Evolutionary conservation across 2,113 vertebrate species (phyloP).

Genomic region (Ellobius talpinus): DNA sequence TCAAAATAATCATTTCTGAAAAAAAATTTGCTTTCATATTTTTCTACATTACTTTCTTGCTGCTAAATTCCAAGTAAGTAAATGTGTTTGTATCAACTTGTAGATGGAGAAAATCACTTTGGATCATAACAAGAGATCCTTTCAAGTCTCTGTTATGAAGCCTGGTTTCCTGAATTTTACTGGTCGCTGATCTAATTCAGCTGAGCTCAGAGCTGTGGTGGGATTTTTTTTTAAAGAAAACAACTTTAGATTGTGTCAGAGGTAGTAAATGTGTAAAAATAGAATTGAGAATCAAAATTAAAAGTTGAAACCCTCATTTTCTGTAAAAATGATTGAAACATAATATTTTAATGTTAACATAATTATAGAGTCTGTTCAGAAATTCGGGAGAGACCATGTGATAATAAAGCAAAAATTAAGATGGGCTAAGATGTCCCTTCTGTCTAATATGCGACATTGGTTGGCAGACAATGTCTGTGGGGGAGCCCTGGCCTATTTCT

Average conservation of each 20-base stretch:
- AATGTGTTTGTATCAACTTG: slow-evolving; percentile 25
- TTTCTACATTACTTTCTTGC: slow-evolving; percentile 43
- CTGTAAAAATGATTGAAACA: neutral
- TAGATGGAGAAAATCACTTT: slow-evolving; percentile 34
- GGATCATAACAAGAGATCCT: slow-evolving; percentile 42
- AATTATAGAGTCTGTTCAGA: neutral
- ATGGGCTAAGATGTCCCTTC: neutral
- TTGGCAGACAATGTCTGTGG: neutral
- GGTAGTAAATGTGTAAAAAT: neutral
- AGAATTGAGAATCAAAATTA: neutral
- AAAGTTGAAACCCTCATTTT: neutral
- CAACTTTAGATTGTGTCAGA: neutral
- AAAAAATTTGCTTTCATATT: slow-evolving; percentile 61
- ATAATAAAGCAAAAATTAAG: neutral
- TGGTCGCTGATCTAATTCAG: slow-evolving; percentile 38
- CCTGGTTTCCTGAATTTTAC: slow-evolving; percentile 55
- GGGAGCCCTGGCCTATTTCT: neutral
- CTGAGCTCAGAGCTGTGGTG: neutral
- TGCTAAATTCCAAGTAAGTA: slow-evolving; percentile 42
- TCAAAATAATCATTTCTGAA: slow-evolving; percentile 63
- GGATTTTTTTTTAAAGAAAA: neutral
- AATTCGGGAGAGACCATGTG: neutral
- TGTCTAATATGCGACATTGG: neutral
- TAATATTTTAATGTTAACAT: slow-evolving; percentile 43
- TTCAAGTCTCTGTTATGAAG: slow-evolving; percentile 23